A percentile compares a stretch with the other conserved stretches of the same genome.
Evolutionary conservation across 2,888 invertebrate species (phyloP).

Genomic region (Norana najaformis): DNA sequence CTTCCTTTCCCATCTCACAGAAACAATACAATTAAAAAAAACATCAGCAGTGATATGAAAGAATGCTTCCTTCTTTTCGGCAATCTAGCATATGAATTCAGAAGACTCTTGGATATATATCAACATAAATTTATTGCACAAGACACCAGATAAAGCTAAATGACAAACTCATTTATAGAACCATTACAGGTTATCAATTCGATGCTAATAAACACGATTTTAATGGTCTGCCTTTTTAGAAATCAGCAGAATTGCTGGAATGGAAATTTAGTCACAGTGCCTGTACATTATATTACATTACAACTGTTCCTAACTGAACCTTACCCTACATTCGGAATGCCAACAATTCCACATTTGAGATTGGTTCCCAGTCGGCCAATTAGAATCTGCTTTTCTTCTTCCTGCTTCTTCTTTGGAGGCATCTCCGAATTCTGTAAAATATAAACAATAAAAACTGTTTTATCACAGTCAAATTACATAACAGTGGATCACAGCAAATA

Average conservation of each 20-base stretch:
- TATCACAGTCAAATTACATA: background rate
- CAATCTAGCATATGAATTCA: too few relatives aligned
- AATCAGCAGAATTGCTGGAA: background rate
- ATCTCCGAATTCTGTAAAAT: slow-evolving; percentile 53
- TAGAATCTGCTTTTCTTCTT: slow-evolving; percentile 78
- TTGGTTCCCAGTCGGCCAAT: slow-evolving; percentile 95
- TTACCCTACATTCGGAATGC: slow-evolving; percentile 90
- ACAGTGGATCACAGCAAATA: too few relatives aligned
- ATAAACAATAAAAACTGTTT: background rate
- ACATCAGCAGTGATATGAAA: background rate
- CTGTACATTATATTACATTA: background rate
- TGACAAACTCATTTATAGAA: background rate
- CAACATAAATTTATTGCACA: too few relatives aligned
- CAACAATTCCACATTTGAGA: slow-evolving; percentile 87
- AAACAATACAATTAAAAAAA: too few relatives aligned
- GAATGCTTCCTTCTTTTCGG: too few relatives aligned
- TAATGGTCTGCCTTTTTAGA: background rate
- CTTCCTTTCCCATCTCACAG: too few relatives aligned
- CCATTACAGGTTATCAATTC: background rate
- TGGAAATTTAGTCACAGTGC: background rate
- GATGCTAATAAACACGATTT: too few relatives aligned
- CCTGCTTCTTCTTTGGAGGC: slow-evolving; percentile 71
- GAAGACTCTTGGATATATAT: background rate
- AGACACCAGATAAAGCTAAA: too few relatives aligned
- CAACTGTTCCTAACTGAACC: slow-evolving; percentile 26